These are phyloP conservation scores for Anseranas semipalmata DNA, from an alignment of 2,113 vertebrate species.

Conservation along the genomic window DNA sequence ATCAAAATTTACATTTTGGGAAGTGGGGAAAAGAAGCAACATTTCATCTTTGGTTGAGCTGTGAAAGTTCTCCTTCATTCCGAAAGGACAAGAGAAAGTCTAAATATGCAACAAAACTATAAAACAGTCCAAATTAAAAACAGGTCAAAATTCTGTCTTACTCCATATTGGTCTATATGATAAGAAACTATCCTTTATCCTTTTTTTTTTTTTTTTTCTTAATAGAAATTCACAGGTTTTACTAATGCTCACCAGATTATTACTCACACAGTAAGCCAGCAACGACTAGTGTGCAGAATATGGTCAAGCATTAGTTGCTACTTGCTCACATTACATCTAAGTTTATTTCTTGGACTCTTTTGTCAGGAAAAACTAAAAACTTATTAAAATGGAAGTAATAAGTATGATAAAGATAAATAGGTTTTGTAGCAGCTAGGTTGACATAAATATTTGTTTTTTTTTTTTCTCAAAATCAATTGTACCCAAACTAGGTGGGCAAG, in stretches of 20 bases:
- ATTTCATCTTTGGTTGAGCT: background rate
- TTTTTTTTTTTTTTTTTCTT: background rate
- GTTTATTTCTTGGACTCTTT: background rate
- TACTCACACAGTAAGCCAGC: background rate
- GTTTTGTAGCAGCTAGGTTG: background rate
- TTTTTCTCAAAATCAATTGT: background rate
- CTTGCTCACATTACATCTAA: background rate
- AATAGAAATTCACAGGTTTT: background rate
- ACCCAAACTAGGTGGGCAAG: background rate
- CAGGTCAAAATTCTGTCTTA: background rate
- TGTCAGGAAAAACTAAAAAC: background rate
- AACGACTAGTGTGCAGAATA: background rate
- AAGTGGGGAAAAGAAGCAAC: background rate
- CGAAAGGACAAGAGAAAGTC: background rate
- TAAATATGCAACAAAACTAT: background rate
- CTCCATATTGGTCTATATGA: background rate
- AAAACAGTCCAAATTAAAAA: background rate
- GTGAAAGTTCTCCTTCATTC: background rate
- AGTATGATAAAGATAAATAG: background rate
- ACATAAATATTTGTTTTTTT: background rate
- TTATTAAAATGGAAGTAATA: background rate
- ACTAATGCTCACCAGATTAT: background rate
- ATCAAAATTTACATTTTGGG: background rate
- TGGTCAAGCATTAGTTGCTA: background rate
- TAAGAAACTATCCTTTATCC: background rate